Percentiles rank a stretch among this genome's conserved stretches.
These are phyloP conservation scores for Eupristina koningsbergeri DNA, from an alignment of 1,140 invertebrate species.

Conservation along the genomic window DNA sequence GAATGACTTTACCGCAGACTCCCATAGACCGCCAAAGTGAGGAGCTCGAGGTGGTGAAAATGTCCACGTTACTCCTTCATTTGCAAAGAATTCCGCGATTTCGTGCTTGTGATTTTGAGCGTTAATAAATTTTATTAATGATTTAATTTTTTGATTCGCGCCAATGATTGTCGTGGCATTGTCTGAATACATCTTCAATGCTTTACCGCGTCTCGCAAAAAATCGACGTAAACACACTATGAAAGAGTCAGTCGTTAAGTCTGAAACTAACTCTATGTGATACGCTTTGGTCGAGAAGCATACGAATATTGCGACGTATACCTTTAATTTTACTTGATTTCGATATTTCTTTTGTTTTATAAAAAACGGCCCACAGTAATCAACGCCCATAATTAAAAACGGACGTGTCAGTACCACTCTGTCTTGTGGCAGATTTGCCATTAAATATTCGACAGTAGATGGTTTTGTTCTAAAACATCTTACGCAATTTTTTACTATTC, in stretches of 20 bases:
- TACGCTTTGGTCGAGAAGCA: slow-evolving; percentile 21
- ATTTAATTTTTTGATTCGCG: slow-evolving; percentile 9
- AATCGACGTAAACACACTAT: neutral
- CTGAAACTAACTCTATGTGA: slow-evolving; percentile 31
- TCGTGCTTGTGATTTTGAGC: neutral
- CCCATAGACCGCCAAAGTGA: slow-evolving; percentile 9
- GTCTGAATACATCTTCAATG: slow-evolving; percentile 11
- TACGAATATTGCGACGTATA: slow-evolving; percentile 22
- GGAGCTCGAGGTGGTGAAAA: neutral
- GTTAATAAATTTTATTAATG: neutral
- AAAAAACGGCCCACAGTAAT: too few relatives aligned
- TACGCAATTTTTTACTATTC: slow-evolving; percentile 24
- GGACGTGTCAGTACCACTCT: neutral
- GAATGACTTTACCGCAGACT: neutral
- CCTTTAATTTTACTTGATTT: slow-evolving; percentile 21
- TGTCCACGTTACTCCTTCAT: neutral
- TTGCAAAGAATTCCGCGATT: neutral
- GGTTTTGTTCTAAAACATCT: slow-evolving; percentile 24
- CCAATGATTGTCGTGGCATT: slow-evolving; percentile 17
- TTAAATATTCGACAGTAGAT: slow-evolving; percentile 1
- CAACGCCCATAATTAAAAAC: slow-evolving; percentile 16
- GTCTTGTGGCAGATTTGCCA: slow-evolving; percentile 27
- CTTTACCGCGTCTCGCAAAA: neutral
- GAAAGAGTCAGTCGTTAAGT: slow-evolving; percentile 12
- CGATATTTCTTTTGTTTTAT: neutral